Conservation (phyloP, 2,888 invertebrate genomes). For the Ceriagrion tenellum region DNA sequence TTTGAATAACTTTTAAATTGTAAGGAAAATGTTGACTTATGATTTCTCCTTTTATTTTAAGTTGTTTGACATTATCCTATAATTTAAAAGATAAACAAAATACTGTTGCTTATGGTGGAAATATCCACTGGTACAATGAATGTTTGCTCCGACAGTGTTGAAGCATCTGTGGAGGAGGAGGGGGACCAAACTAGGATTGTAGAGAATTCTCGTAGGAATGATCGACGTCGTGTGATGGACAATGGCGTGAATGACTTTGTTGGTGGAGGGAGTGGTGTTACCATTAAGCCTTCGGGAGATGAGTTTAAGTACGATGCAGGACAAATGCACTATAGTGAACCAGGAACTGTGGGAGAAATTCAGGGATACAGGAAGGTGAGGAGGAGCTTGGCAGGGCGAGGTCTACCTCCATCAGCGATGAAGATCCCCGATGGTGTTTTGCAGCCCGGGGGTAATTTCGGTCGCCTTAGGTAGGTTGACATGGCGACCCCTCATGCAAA, state of each 20-base stretch:
- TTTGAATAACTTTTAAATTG: slow-evolving; percentile 32
- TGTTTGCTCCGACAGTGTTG: slow-evolving; percentile 70
- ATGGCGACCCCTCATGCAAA: slow-evolving; percentile 45
- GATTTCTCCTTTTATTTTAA: slow-evolving; percentile 28
- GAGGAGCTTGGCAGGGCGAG: neutral
- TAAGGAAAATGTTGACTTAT: slow-evolving; percentile 20
- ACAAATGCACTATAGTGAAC: slow-evolving; percentile 57
- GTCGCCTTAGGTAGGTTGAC: slow-evolving; percentile 70
- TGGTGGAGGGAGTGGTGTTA: slow-evolving; percentile 45
- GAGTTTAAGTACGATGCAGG: slow-evolving; percentile 56
- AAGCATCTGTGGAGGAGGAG: slow-evolving; percentile 70
- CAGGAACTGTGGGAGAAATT: slow-evolving; percentile 61
- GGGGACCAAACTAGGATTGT: slow-evolving; percentile 48
- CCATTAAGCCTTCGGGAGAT: slow-evolving; percentile 20
- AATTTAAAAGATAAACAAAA: neutral
- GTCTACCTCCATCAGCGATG: slow-evolving; percentile 41
- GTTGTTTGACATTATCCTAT: neutral
- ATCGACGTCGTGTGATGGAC: slow-evolving; percentile 49
- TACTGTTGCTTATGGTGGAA: slow-evolving; percentile 58
- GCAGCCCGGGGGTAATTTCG: slow-evolving; percentile 70
- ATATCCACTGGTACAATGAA: slow-evolving; percentile 58
- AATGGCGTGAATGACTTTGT: slow-evolving; percentile 61
- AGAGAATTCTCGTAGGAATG: slow-evolving; percentile 46
- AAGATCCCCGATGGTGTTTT: slow-evolving; percentile 63
- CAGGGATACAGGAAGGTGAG: slow-evolving; percentile 42